A percentile compares a stretch with the other conserved stretches of the same genome.
Conservation (phyloP, 2,797 vertebrate species). For the Leuciscus waleckii region DNA sequence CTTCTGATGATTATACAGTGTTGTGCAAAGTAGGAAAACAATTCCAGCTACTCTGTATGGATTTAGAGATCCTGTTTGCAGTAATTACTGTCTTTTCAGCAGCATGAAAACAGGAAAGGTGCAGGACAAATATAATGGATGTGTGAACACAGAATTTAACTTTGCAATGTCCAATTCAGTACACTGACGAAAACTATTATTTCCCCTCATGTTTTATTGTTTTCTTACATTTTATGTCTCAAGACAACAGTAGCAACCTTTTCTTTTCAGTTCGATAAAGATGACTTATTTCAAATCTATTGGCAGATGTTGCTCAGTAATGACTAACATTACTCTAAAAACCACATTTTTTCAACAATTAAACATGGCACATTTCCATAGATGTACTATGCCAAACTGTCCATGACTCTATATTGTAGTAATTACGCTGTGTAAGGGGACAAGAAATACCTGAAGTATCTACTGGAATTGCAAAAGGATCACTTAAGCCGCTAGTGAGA, state of each 20-base stretch:
- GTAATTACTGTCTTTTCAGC: constrained; percentile 21
- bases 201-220: background rate
- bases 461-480: background rate
- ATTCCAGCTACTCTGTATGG: constrained; percentile 16
- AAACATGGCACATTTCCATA: background rate
- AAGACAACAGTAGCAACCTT: background rate
- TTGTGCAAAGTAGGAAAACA: background rate
- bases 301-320: background rate
- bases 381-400: background rate
- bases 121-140: background rate
- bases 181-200: background rate
- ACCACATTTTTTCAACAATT: background rate
- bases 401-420: background rate
- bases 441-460: background rate
- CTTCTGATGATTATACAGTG: constrained; percentile 14
- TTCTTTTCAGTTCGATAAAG: constrained; percentile 4
- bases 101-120: constrained; percentile 24
- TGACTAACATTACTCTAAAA: constrained; percentile 2
- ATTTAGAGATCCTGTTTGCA: constrained; percentile 10
- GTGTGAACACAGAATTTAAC: background rate
- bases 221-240: background rate
- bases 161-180: background rate
- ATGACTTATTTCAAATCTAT: constrained; percentile 13
- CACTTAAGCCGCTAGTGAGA: background rate
- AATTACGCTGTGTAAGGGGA: background rate